Evolutionary conservation across 1,140 invertebrate species (phyloP).

Genomic region (Trichonephila clavipes): DNA sequence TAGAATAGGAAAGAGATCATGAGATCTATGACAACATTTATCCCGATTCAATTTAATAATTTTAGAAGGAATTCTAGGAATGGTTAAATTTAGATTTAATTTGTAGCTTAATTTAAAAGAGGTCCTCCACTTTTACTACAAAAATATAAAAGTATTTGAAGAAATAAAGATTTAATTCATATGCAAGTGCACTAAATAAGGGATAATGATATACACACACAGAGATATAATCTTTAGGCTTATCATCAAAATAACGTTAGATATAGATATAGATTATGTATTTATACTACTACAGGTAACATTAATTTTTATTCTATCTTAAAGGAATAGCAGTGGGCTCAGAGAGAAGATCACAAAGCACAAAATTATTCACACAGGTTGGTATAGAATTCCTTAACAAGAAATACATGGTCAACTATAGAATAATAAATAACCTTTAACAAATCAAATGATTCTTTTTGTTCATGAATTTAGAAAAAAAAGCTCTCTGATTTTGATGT

Average conservation of each 20-base stretch:
- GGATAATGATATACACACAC: not conserved
- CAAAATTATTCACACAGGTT: not conserved
- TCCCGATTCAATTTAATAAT: too few relatives aligned
- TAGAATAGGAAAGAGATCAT: too few relatives aligned
- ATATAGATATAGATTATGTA: constrained; percentile 33
- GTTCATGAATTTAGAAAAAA: too few relatives aligned
- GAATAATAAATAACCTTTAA: not conserved
- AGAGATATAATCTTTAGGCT: constrained; percentile 12
- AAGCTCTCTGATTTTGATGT: too few relatives aligned
- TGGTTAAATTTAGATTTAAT: too few relatives aligned
- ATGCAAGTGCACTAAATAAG: constrained; percentile 4
- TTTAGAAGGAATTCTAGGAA: too few relatives aligned
- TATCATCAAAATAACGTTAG: constrained; percentile 43
- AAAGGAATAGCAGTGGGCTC: not conserved
- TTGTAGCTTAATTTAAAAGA: not conserved
- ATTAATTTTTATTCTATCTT: constrained; percentile 8
- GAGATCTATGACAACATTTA: too few relatives aligned
- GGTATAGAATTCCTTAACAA: constrained; percentile 1
- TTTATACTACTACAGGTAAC: not conserved
- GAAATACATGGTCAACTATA: constrained; percentile 11
- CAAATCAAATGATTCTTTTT: too few relatives aligned
- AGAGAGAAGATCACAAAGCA: constrained; percentile 33
- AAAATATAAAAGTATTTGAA: not conserved
- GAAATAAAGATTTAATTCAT: not conserved
- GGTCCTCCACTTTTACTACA: not conserved